Conservation (phyloP, 1,140 invertebrate genomes). For the Philopotamus ludificatus region DNA sequence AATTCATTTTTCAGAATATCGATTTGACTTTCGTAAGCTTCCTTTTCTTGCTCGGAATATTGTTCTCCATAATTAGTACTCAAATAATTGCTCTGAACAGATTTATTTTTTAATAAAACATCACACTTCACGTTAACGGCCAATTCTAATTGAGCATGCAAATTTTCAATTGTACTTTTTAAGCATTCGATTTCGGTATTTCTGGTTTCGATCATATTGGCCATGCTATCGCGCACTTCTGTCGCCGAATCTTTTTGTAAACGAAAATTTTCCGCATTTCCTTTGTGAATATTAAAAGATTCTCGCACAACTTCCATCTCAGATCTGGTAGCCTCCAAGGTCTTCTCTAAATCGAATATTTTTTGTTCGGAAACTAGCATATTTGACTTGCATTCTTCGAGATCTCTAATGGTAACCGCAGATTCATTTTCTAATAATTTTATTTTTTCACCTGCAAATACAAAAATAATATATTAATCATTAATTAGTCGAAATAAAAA, state of each 20-base stretch:
- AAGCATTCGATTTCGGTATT: constrained; percentile 69
- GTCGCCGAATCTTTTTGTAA: constrained; percentile 63
- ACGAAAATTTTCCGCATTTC: constrained; percentile 56
- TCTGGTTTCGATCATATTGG: constrained; percentile 68
- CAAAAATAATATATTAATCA: constrained; percentile 9
- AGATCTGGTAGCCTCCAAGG: background rate
- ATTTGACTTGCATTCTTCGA: background rate
- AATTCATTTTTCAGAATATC: constrained; percentile 74
- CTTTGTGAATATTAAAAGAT: constrained; percentile 52
- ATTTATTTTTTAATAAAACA: constrained; percentile 74
- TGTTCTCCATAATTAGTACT: constrained; percentile 77
- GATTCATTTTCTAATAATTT: background rate
- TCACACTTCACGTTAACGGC: constrained; percentile 79
- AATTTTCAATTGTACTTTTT: constrained; percentile 60
- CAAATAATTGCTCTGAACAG: constrained; percentile 75
- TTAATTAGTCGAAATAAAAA: too few species aligned
- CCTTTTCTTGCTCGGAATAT: constrained; percentile 76
- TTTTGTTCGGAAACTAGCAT: background rate
- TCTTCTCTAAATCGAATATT: background rate
- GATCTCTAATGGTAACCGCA: background rate
- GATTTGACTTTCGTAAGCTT: constrained; percentile 73
- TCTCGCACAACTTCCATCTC: constrained; percentile 3
- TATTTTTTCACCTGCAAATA: constrained; percentile 12
- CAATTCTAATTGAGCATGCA: constrained; percentile 65
- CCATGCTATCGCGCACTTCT: constrained; percentile 71